These are phyloP conservation scores for Philypnodon macrostomus DNA, from an alignment of 2,797 vertebrate genomes.

Conservation along the genomic window DNA sequence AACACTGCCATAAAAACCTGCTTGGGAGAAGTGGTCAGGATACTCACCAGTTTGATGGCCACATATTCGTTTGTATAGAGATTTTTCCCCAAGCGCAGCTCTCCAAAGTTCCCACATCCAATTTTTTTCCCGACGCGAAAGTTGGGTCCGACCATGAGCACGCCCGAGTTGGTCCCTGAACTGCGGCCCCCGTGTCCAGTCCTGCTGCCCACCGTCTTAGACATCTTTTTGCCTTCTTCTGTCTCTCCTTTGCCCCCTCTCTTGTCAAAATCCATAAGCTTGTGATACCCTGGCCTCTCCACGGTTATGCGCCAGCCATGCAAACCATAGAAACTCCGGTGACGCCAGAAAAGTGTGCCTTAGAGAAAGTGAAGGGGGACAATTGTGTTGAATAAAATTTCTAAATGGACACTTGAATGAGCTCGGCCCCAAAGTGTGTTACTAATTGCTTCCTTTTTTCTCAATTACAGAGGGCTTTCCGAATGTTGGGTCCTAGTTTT, in stretches of 20 bases:
- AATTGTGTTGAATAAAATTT: constrained; percentile 48
- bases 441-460: constrained; percentile 44
- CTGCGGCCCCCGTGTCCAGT: constrained; percentile 85
- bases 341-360: constrained; percentile 68
- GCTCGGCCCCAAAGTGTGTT: constrained; percentile 35
- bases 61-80: constrained; percentile 99
- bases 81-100: constrained; percentile 97
- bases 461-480: constrained; percentile 38
- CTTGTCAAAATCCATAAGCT: constrained; percentile 99
- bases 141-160: constrained; percentile 98
- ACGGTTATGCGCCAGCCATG: constrained; percentile 97
- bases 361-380: constrained; percentile 50
- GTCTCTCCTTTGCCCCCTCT: constrained; percentile 96
- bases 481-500: constrained; percentile 58
- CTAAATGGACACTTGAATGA: constrained; percentile 49
- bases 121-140: constrained; percentile 99
- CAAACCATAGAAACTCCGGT: constrained; percentile 85
- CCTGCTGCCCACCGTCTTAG: constrained; percentile 86
- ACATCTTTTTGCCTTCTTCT: constrained; percentile 97
- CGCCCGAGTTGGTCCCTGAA: constrained; percentile 92
- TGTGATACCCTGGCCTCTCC: constrained; percentile 99
- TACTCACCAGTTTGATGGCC: constrained; percentile 97
- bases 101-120: constrained; percentile 97
- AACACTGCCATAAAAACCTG: no score
- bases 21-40: background rate